Evolutionary conservation across 1,140 invertebrate genomes (phyloP), one percentile per base, ranked within the genome.

Genomic region (Cyclina sinensis): DNA sequence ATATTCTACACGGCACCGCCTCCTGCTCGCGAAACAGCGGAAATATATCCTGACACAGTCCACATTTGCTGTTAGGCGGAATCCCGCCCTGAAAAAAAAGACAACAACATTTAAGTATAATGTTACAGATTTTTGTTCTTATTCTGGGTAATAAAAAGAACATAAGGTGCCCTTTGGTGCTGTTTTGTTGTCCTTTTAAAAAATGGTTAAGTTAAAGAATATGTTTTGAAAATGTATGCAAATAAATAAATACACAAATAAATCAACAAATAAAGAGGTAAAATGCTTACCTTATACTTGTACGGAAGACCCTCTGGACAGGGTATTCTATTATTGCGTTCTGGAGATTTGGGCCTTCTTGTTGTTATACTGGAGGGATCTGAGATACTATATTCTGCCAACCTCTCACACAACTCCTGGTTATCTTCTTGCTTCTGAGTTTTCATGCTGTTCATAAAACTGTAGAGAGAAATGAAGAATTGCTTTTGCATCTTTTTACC

Each of bases 371-470:
- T 82, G 12, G 59, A 27, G 3, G 62, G 62, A 24, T 68, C 62
- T 2, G 16, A 24, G 27, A 27, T 82, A 1, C 21, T 27, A 65
- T 84, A 84, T 16, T 84, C 65, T 39, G 39, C 62, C 16, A 65
- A 24, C 4, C 30, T 51, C 14, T 30, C 18, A 4, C 2, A 59
- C 32, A 84, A 46, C 46, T 84, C 81, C 11, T 27, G 18, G 1
- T 32, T 39, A 46, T 84, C 81, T 2, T 70, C 24, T 32, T 65
- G 3, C 43, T 24, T 46, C 14, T n/a, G 54, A 18, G 14, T 70
- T 27, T 84, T 62, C 81, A 84, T 84, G 21, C 27, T 54, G 5
- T 48, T 51, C 81, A 84, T 84, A 39, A 84, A 84, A 35, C 76
- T 79, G 5, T 21, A 74, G 43, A 39, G n/a, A 27, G 30, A 65